These are phyloP conservation scores for Adoxophyes honmai DNA, from an alignment of 1,140 invertebrate species.

Conservation along the genomic window DNA sequence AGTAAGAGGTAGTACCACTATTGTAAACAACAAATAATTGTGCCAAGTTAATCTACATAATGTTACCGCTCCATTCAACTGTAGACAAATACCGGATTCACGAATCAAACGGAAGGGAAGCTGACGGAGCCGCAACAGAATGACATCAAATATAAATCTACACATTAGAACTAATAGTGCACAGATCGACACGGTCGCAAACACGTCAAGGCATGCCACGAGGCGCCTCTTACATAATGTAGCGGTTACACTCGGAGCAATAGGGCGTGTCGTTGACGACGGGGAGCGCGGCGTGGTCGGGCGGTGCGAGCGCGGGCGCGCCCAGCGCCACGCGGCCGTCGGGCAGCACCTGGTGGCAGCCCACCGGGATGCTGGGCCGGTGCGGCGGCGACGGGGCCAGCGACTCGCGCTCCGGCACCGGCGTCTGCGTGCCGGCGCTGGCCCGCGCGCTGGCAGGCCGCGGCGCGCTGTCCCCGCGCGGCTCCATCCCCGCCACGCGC, in stretches of 20 bases:
- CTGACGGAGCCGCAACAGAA: conserved; percentile 79
- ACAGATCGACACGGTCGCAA: conserved; percentile 74
- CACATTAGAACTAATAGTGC: conserved; percentile 42
- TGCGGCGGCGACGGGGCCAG: conserved; percentile 57
- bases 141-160: conserved; percentile 26
- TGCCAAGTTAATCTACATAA: conserved; percentile 18
- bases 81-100: conserved; percentile 19
- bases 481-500: conserved; percentile 32
- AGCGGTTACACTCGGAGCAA: conserved; percentile 85
- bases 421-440: conserved; percentile 42
- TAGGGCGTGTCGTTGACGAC: conserved; percentile 77
- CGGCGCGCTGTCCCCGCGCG: conserved; percentile 29
- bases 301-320: conserved; percentile 47
- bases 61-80: conserved; percentile 22
- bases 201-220: conserved; percentile 67
- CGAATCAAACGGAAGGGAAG: not conserved
- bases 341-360: conserved; percentile 59
- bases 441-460: conserved; percentile 22
- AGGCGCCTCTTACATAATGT: conserved; percentile 84
- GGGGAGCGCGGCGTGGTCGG: conserved; percentile 40
- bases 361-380: conserved; percentile 72
- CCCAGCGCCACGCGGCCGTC: conserved; percentile 59
- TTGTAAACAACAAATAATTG: not conserved
- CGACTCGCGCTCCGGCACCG: conserved; percentile 30
- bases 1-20: not conserved